Conservation (phyloP, 1,140 invertebrate genomes). For the Probaryconus sp. region DNA sequence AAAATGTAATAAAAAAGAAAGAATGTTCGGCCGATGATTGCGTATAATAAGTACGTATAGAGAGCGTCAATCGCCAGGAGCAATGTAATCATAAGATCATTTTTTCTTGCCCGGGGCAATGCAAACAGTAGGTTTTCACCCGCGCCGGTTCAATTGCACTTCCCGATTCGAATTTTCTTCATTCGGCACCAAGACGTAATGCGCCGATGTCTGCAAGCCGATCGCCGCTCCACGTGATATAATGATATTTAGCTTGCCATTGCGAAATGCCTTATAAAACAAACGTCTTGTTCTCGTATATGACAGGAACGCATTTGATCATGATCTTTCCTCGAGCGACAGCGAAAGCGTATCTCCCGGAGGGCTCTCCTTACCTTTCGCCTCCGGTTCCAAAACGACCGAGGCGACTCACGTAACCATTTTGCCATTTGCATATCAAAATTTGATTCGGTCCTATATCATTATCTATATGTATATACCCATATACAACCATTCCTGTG, state of each 20-base stretch:
- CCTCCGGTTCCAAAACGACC: slow-evolving; percentile 35
- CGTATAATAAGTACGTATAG: slow-evolving; percentile 37
- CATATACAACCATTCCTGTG: too few relatives aligned
- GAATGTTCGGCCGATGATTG: slow-evolving; percentile 19
- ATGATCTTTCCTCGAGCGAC: slow-evolving; percentile 62
- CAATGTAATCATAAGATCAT: slow-evolving; percentile 10
- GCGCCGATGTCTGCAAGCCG: slow-evolving; percentile 14
- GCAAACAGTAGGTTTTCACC: slow-evolving; percentile 28
- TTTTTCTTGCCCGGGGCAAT: slow-evolving; percentile 22
- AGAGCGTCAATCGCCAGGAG: slow-evolving; percentile 29
- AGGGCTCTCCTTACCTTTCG: slow-evolving; percentile 45
- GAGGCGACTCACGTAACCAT: slow-evolving; percentile 48
- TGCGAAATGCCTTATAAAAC: slow-evolving; percentile 61
- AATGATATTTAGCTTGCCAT: slow-evolving; percentile 58
- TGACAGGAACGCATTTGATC: slow-evolving; percentile 61
- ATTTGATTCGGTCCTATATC: slow-evolving; percentile 44
- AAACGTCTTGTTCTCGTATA: slow-evolving; percentile 58
- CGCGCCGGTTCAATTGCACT: slow-evolving; percentile 42
- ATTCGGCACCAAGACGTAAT: slow-evolving; percentile 36
- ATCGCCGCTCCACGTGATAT: slow-evolving; percentile 47
- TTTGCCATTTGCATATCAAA: slow-evolving; percentile 57
- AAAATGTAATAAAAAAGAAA: too few relatives aligned
- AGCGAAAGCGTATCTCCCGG: slow-evolving; percentile 56
- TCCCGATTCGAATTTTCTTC: slow-evolving; percentile 53
- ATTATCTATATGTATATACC: slow-evolving; percentile 43